These are phyloP conservation scores for Metopia argyrocephala DNA, from an alignment of 2,888 invertebrate species.

Conservation along the genomic window DNA sequence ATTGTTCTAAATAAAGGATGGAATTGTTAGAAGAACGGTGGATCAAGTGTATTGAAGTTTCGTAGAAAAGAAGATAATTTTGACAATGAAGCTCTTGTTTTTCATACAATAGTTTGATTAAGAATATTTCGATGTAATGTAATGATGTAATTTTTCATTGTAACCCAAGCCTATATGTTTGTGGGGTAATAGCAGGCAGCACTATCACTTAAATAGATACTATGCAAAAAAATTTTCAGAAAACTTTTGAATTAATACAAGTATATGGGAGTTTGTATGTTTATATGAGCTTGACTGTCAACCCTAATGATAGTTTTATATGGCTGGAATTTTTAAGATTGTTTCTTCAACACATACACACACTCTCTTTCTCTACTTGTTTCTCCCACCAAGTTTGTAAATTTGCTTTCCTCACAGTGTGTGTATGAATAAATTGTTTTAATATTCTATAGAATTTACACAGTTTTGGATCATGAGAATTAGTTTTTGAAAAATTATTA, in stretches of 20 bases:
- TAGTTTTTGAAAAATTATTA: conserved; percentile 29
- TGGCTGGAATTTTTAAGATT: conserved; percentile 31
- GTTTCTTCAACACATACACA: conserved; percentile 13
- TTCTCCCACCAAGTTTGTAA: neutral
- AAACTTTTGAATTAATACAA: too few species aligned
- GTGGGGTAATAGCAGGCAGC: too few species aligned
- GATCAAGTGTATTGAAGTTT: too few species aligned
- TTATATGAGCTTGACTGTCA: conserved; percentile 40
- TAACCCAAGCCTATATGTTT: too few species aligned
- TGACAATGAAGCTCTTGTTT: too few species aligned
- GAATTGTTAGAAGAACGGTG: too few species aligned
- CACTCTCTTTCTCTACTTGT: neutral
- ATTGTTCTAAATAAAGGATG: too few species aligned
- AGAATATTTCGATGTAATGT: too few species aligned
- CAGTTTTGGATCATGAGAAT: conserved; percentile 5
- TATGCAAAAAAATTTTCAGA: neutral
- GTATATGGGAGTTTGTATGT: neutral
- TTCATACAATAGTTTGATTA: too few species aligned
- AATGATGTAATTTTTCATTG: too few species aligned
- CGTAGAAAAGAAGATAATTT: too few species aligned
- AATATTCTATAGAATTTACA: neutral
- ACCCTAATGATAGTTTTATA: conserved; percentile 58
- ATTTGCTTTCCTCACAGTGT: neutral
- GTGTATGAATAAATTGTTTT: neutral
- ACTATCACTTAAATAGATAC: neutral